Evolutionary conservation across 2,113 vertebrate genomes (phyloP).

Genomic region (Centropristis striata): DNA sequence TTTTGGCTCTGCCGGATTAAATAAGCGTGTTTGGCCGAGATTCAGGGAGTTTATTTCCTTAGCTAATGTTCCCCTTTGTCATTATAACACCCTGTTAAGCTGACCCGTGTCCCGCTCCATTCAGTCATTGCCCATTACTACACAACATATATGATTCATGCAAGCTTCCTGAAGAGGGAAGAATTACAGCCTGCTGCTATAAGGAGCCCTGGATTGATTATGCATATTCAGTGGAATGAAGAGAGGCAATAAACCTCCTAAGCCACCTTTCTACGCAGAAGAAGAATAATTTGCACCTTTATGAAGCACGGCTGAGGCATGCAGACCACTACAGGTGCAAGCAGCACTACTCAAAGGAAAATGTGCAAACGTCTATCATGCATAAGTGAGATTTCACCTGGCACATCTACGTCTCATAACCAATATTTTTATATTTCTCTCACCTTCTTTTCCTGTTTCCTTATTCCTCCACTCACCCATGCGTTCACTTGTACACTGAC

Average conservation of each 20-base stretch:
- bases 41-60: conserved; percentile 75
- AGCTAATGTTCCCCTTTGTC: conserved; percentile 81
- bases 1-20: conserved; percentile 76
- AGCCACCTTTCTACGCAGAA: conserved; percentile 63
- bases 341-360: not conserved
- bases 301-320: conserved; percentile 37
- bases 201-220: conserved; percentile 74
- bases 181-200: conserved; percentile 71
- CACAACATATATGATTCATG: conserved; percentile 74
- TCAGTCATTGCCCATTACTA: conserved; percentile 68
- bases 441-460: conserved; percentile 7
- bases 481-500: not conserved
- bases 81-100: conserved; percentile 72
- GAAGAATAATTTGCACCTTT: conserved; percentile 68
- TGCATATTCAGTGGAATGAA: conserved; percentile 76
- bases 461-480: not conserved
- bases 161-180: conserved; percentile 58
- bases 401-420: conserved; percentile 12
- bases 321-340: conserved; percentile 24
- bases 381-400: conserved; percentile 19
- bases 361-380: conserved; percentile 11
- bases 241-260: conserved; percentile 71
- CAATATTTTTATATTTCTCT: conserved; percentile 17
- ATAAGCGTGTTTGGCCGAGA: conserved; percentile 67
- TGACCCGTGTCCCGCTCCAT: conserved; percentile 77